Base-by-base conservation (phyloP, 1,140 invertebrate genomes). In the Lasioglossum albipes region DNA sequence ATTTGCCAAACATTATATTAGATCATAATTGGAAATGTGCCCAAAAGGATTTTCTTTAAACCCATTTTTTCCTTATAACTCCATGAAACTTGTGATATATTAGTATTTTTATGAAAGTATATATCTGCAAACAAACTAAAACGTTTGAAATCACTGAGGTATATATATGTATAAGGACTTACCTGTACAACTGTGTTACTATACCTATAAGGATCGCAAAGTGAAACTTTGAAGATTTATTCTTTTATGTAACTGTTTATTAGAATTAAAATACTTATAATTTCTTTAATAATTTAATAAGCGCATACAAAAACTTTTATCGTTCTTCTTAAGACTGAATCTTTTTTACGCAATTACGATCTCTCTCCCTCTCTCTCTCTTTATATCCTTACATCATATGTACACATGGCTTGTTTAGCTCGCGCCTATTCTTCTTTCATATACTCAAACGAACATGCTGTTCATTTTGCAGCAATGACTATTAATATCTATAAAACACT, bases 1-100 rank as follows among this genome's bases (percentile, higher is more conserved):
- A 93, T 87, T 92, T 90, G 92, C 89, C 93, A 89, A 93, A 91
- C 54, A 36, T 3, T 36, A 27, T 27, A 1, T 0, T 27, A 27
- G 27, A 27, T 27, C 27, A 27, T 27, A 27, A 27, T 27, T n/a
- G 54, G 7, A 18, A 52, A 16, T 16, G 4, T 52, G 49, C 1
- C 13, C 13, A 52, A 52, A 52, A 52, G 2, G 49, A 13, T 52
- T 52, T 52, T 13, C 2, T 52, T 13, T 18, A 49, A 49, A 9
- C 7, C 45, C 36, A 36, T 36, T 36, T 36, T 36, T 36, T 5
- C 36, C 36, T 36, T 36, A 49, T 80, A 27, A 27, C 27, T 0
- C 27, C 27, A 27, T 27, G 84, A 83, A 70, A 83, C 84, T 84
- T 74, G 62, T 79, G 79, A 61, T 79, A 83, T 79, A 84, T 59